Base-by-base conservation (phyloP, 2,888 invertebrate genomes). In the Epistrophella euchroma region DNA sequence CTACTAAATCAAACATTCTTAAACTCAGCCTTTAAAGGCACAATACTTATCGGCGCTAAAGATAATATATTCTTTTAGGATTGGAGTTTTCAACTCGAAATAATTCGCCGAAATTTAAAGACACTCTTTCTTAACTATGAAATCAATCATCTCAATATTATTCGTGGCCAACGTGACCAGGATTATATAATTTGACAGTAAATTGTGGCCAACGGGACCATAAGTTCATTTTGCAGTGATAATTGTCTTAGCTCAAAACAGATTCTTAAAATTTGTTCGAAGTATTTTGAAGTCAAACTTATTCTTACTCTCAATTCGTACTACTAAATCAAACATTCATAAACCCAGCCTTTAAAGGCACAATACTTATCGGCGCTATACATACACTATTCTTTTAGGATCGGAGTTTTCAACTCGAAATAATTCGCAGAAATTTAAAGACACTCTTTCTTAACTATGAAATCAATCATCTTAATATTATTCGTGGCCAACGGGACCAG, bases 121-220 rank as follows among this genome's bases (percentile, higher is more conserved):
- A 28, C 15, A 7, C 55, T 28, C 17, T 25, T 4, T 50, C 50
- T 50, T 3, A 19, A 19, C 50, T 19, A 50, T 50, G 11, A 50
- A 50, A 22, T 50, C 22, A 19, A 22, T 50, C 55, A 55, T 56
- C 11, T 32, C 17, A 35, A 32, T 17, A 10, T 56, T n/a, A 55
- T 56, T 32, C n/a, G 10, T 56, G 56, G 56, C 17, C 56, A 56
- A 56, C 56, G 52, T 25, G 52, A 52, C 40, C 40, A 40, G 40
- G 4, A 5, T 40, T 40, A 40, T 40, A 40, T 40, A 40, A 40
- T 40, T 40, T 40, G 15, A 40, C 4, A 15, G 15, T 40, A 4
- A 15, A 40, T 10, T 19, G 9, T 47, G 47, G 47, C 47, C 47
- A 47, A 47, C 47, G 40, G 40, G 40, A 40, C 40, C 40, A 25